These are phyloP conservation scores for Crambe crambe DNA, from an alignment of 37 sponge, comb jelly and placozoan species.

Conservation along the genomic window DNA sequence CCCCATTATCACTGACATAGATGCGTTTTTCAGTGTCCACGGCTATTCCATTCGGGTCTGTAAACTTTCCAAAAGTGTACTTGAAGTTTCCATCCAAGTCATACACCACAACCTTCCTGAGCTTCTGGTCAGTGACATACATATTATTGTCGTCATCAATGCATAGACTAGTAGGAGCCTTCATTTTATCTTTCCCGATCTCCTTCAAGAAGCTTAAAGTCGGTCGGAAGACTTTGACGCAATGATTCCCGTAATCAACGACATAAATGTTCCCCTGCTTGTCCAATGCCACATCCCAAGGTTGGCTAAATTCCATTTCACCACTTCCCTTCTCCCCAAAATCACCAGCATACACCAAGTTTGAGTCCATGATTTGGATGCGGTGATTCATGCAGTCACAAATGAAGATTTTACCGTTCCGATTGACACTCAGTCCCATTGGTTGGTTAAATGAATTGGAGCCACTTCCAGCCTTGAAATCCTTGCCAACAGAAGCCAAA, in stretches of 20 bases:
- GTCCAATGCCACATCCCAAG: slow-evolving; percentile 40
- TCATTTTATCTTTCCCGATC: slow-evolving; percentile 4
- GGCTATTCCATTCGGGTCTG: slow-evolving; percentile 11
- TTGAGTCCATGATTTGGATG: slow-evolving; percentile 35
- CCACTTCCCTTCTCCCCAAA: slow-evolving; percentile 25
- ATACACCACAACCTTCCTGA: slow-evolving; percentile 20
- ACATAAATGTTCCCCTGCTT: slow-evolving; percentile 37
- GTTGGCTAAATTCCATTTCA: slow-evolving; percentile 10
- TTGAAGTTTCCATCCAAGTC: slow-evolving; percentile 7
- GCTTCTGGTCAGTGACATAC: slow-evolving; percentile 29
- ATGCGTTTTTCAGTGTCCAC: slow-evolving; percentile 3
- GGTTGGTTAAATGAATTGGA: slow-evolving; percentile 45
- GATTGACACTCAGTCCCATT: slow-evolving; percentile 36
- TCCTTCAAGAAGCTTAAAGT: neutral
- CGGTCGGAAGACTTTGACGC: slow-evolving; percentile 36
- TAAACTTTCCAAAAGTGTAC: neutral
- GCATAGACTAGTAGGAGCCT: slow-evolving; percentile 9
- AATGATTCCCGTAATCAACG: slow-evolving; percentile 25
- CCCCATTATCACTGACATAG: slow-evolving; percentile 24
- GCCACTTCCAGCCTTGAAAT: neutral
- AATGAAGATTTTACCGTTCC: slow-evolving; percentile 31
- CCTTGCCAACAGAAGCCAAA: neutral
- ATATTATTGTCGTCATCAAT: slow-evolving; percentile 20
- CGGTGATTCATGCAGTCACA: slow-evolving; percentile 52
- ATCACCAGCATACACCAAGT: neutral